Conservation (phyloP, 1,140 invertebrate genomes). For the Mamestra configurata region DNA sequence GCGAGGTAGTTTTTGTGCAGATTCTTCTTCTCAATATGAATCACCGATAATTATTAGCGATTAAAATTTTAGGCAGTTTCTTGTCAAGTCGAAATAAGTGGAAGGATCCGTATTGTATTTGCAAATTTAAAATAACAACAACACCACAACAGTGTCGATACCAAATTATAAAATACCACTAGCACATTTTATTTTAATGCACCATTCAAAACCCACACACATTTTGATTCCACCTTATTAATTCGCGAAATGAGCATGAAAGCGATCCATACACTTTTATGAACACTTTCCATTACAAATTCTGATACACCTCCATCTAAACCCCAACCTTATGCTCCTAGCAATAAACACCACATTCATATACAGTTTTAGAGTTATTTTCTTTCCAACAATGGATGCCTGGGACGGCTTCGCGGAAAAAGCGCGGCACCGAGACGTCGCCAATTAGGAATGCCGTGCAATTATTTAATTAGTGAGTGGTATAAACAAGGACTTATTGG, state of each 20-base stretch:
- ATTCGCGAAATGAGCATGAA: constrained; percentile 24
- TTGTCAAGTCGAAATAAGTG: too few species aligned
- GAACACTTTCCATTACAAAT: constrained; percentile 19
- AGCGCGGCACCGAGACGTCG: constrained; percentile 8
- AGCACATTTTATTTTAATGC: too few species aligned
- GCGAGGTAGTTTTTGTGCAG: too few species aligned
- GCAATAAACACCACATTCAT: neutral
- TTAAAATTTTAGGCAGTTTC: too few species aligned
- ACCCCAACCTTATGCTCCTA: neutral
- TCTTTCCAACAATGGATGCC: neutral
- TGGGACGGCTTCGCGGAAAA: constrained; percentile 28
- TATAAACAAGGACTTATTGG: constrained; percentile 14
- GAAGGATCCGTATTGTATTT: too few species aligned
- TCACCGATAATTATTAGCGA: too few species aligned
- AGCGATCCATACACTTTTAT: constrained; percentile 29
- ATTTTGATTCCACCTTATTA: neutral
- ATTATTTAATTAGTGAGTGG: constrained; percentile 41
- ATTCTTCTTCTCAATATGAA: too few species aligned
- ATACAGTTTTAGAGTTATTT: neutral
- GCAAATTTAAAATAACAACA: too few species aligned
- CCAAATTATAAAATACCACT: too few species aligned
- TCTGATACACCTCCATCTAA: neutral
- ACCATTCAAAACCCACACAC: neutral
- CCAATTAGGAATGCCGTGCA: constrained; percentile 44
- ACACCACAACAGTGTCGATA: too few species aligned